Percentiles rank a stretch among this genome's conserved stretches.
These are phyloP conservation scores for Cataglyphis cursor DNA, from an alignment of 2,888 invertebrate species.

Conservation along the genomic window DNA sequence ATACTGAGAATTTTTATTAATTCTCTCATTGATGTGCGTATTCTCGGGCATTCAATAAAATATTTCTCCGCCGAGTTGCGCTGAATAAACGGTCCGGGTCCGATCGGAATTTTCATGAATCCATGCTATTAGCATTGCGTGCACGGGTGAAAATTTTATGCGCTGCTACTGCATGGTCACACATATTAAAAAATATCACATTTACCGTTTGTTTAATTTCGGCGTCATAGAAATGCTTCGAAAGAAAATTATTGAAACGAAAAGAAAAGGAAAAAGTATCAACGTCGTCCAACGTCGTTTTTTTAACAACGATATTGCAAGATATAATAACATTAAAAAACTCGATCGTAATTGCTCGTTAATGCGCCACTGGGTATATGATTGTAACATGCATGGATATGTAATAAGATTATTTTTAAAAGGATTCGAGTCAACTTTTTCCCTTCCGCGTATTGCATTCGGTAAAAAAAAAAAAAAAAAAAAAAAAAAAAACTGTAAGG, in stretches of 20 bases:
- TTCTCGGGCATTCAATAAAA: neutral
- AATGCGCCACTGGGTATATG: slow-evolving; percentile 45
- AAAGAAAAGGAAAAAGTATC: neutral
- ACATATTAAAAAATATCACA: slow-evolving; percentile 1
- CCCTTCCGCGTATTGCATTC: neutral
- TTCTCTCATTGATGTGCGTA: neutral
- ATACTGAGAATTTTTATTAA: slow-evolving; percentile 27
- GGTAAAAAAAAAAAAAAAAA: neutral
- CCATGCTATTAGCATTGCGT: slow-evolving; percentile 8
- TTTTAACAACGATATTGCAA: slow-evolving; percentile 56
- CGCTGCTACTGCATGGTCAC: neutral
- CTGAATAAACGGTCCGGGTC: neutral
- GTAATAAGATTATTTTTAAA: slow-evolving; percentile 51
- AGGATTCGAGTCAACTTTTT: neutral
- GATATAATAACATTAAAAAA: slow-evolving; percentile 62
- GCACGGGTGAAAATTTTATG: slow-evolving; percentile 1
- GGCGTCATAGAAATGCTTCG: neutral
- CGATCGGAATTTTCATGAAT: slow-evolving; percentile 15
- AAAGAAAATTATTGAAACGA: slow-evolving; percentile 23
- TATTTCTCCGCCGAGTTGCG: neutral
- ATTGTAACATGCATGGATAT: slow-evolving; percentile 52
- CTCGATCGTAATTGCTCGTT: slow-evolving; percentile 68
- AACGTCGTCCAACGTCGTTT: slow-evolving; percentile 30
- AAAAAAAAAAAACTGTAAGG: neutral
- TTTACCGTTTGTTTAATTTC: neutral